Evolutionary conservation across 2,113 vertebrate genomes (phyloP).

Genomic region (Megaceryle torquata): DNA sequence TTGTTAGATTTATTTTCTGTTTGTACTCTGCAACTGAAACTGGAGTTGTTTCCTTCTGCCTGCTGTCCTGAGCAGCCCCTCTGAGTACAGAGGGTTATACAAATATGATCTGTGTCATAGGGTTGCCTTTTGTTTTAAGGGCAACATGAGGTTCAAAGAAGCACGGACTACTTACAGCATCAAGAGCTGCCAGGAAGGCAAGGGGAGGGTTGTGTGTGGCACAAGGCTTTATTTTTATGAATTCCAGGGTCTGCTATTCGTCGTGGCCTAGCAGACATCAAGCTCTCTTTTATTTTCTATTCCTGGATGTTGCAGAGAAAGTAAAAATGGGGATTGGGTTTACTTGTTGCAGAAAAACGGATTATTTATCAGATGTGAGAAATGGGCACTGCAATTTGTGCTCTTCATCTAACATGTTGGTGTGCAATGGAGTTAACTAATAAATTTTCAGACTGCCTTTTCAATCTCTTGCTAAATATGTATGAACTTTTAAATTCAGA

Average conservation of each 20-base stretch:
- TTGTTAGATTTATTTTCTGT: background rate
- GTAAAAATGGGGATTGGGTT: background rate
- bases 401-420: background rate
- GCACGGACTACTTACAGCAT: background rate
- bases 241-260: background rate
- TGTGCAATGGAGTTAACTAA: background rate
- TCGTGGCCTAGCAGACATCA: background rate
- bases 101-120: background rate
- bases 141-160: background rate
- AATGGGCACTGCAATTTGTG: background rate
- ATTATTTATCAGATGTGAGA: background rate
- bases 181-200: background rate
- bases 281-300: background rate
- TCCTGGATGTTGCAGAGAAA: background rate
- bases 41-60: background rate
- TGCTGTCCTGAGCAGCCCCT: background rate
- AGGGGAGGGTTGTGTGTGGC: background rate
- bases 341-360: background rate
- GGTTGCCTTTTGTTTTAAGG: background rate
- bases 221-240: background rate
- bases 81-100: background rate
- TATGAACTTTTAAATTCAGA: background rate
- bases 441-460: background rate
- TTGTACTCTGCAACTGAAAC: background rate
- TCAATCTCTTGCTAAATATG: background rate